Evolutionary conservation across 2,113 vertebrate species (phyloP).

Genomic region (Eonycteris spelaea): DNA sequence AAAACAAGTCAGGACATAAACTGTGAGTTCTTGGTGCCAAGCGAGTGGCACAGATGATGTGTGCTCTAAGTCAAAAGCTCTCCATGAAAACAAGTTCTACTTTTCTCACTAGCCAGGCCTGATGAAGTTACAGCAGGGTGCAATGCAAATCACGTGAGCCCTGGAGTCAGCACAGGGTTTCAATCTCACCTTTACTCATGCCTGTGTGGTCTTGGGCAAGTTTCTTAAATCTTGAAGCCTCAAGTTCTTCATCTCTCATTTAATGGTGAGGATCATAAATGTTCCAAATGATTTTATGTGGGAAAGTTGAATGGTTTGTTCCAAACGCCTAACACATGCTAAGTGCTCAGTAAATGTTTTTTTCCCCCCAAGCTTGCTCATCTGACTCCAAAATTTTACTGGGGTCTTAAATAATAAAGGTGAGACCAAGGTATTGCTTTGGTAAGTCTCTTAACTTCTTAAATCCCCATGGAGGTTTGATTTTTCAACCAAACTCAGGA

Average conservation of each 20-base stretch:
- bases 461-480: too few species aligned
- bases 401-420: neutral
- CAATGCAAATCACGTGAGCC: accelerated
- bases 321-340: neutral
- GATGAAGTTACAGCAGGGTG: accelerated
- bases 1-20: neutral
- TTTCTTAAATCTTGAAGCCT: neutral
- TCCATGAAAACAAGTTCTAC: too few species aligned
- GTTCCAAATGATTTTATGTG: neutral
- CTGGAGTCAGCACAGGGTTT: neutral
- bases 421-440: neutral
- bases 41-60: accelerated
- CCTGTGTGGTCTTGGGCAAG: neutral
- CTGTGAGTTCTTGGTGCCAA: neutral
- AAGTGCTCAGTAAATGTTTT: neutral
- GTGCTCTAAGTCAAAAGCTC: neutral
- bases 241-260: neutral
- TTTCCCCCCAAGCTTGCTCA: too few species aligned
- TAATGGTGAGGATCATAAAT: neutral
- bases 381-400: neutral
- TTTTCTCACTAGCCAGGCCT: neutral
- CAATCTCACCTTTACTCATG: neutral
- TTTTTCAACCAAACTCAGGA: neutral
- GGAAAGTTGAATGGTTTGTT: neutral
- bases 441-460: neutral